Evolutionary conservation across 2,888 invertebrate genomes (phyloP).

Genomic region (Megaustenia siamemsis): DNA sequence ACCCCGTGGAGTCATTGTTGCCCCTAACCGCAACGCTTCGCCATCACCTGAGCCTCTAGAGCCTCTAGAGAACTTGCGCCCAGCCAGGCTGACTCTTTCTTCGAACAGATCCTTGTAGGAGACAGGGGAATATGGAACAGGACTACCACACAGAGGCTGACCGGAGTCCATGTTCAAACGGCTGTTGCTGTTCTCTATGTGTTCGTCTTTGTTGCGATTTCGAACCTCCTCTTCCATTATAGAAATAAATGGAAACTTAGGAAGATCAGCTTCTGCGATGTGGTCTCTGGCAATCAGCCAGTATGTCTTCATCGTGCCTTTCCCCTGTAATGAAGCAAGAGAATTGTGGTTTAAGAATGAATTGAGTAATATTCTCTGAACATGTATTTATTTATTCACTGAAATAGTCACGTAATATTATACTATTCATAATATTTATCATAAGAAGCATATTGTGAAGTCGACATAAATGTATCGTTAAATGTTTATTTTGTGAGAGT

Average conservation of each 20-base stretch:
- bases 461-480: no score
- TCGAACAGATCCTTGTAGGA: slow-evolving; percentile 67
- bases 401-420: no score
- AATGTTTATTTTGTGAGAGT: no score
- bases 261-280: slow-evolving; percentile 47
- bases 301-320: slow-evolving; percentile 73
- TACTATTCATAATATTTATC: no score
- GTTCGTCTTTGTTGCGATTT: slow-evolving; percentile 48
- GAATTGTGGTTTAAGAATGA: no score
- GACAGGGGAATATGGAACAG: slow-evolving; percentile 66
- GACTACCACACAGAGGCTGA: slow-evolving; percentile 58
- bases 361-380: no score
- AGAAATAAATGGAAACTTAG: slow-evolving; percentile 65
- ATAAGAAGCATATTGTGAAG: no score
- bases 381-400: no score
- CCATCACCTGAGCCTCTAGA: not conserved
- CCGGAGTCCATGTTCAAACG: slow-evolving; percentile 6
- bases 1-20: slow-evolving; percentile 32
- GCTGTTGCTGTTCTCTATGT: slow-evolving; percentile 27
- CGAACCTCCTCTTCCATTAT: slow-evolving; percentile 64
- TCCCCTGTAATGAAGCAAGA: slow-evolving; percentile 66
- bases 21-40: not conserved
- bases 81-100: slow-evolving; percentile 17
- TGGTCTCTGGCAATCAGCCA: slow-evolving; percentile 67
- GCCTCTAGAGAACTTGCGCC: not conserved